These are phyloP conservation scores for Atrichornis clamosus DNA, from an alignment of 2,113 vertebrate genomes.

Conservation along the genomic window DNA sequence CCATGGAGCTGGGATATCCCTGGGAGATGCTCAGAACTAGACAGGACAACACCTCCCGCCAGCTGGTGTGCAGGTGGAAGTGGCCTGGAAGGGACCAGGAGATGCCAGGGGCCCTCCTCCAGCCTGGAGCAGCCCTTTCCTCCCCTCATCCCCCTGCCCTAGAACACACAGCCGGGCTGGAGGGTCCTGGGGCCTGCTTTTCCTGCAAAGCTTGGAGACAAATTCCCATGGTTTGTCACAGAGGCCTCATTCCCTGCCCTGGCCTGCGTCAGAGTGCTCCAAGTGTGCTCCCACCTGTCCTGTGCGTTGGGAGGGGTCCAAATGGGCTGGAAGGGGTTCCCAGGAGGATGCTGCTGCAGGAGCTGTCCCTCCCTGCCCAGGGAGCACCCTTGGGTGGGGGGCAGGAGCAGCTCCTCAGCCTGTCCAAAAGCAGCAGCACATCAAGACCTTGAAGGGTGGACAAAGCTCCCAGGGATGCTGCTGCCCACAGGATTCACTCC, in stretches of 20 bases:
- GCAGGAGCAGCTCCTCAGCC: background rate
- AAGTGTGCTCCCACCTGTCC: fast-evolving
- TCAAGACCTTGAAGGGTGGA: fast-evolving
- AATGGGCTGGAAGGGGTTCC: background rate
- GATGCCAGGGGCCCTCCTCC: background rate
- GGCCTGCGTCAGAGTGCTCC: fast-evolving
- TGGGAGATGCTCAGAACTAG: background rate
- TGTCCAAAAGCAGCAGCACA: background rate
- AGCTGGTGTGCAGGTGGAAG: fast-evolving
- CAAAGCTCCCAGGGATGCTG: fast-evolving
- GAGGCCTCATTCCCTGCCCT: background rate
- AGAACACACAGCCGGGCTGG: fast-evolving
- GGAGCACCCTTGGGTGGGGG: fast-evolving
- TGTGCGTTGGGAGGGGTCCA: fast-evolving
- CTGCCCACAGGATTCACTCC: background rate
- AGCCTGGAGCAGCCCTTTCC: fast-evolving
- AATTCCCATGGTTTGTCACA: fast-evolving
- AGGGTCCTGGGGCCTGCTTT: fast-evolving
- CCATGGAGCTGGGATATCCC: fast-evolving
- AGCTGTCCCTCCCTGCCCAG: background rate
- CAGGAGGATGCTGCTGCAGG: background rate
- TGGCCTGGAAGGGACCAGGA: background rate
- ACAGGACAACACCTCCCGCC: background rate
- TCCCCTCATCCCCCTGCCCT: background rate
- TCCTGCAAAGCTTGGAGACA: background rate